Conservation (phyloP, 2,113 vertebrate genomes). For the Dolichallabes microphthalmus region DNA sequence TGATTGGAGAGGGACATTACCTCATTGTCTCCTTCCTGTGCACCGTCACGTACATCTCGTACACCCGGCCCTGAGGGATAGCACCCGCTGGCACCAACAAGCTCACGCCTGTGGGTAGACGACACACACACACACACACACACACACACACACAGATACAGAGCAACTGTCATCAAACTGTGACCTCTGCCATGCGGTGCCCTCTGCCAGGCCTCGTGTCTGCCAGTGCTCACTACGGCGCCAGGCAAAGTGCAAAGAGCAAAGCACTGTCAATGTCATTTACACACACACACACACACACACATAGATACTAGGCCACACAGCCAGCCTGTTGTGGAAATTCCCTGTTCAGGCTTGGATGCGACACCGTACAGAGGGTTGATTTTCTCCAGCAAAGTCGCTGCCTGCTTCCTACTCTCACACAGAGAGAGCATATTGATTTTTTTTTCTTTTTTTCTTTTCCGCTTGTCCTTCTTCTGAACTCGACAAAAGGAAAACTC, state of each 20-base stretch:
- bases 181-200: slow-evolving; percentile 49
- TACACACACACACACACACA: slow-evolving; percentile 35
- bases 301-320: slow-evolving; percentile 10
- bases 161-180: slow-evolving; percentile 45
- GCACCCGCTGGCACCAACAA: slow-evolving; percentile 94
- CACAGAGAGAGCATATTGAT: slow-evolving; percentile 66
- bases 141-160: slow-evolving; percentile 38
- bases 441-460: slow-evolving; percentile 41
- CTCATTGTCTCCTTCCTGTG: slow-evolving; percentile 97
- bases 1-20: slow-evolving; percentile 67
- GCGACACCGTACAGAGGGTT: background rate
- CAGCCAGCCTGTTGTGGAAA: slow-evolving; percentile 16
- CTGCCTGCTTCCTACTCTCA: slow-evolving; percentile 35
- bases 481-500: slow-evolving; percentile 41
- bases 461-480: slow-evolving; percentile 62
- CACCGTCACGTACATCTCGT: slow-evolving; percentile 98
- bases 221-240: slow-evolving; percentile 39
- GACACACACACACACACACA: slow-evolving; percentile 28
- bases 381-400: slow-evolving; percentile 28
- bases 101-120: slow-evolving; percentile 83
- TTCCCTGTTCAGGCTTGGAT: slow-evolving; percentile 12
- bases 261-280: slow-evolving; percentile 42
- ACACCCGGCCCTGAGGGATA: slow-evolving; percentile 93
- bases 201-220: slow-evolving; percentile 40
- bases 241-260: slow-evolving; percentile 42